Evolutionary conservation across 2,888 invertebrate genomes (phyloP).

Genomic region (Eubasilissa splendida): DNA sequence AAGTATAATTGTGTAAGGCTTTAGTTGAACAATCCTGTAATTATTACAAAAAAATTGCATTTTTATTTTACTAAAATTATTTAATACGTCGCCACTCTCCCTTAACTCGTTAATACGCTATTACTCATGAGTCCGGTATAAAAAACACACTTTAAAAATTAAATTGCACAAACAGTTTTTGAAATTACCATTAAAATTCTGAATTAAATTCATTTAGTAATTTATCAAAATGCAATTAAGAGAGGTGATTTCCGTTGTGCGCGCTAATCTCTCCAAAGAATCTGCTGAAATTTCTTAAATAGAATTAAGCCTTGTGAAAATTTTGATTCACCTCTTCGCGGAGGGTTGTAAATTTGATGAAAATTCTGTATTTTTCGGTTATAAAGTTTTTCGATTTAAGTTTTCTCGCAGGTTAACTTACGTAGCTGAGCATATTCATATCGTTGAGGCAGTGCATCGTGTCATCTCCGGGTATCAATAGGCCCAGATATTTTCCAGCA

Average conservation of each 20-base stretch:
- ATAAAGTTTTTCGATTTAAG: constrained; percentile 56
- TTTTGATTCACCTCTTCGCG: constrained; percentile 43
- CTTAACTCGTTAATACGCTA: too few species aligned
- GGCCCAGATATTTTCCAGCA: constrained; percentile 26
- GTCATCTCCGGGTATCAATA: constrained; percentile 35
- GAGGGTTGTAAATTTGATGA: constrained; percentile 34
- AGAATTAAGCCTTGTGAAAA: constrained; percentile 37
- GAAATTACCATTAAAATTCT: too few species aligned
- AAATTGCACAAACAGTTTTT: too few species aligned
- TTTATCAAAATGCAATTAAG: constrained; percentile 15
- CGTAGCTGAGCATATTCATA: constrained; percentile 24
- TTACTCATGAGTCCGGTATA: too few species aligned
- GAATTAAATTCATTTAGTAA: background rate
- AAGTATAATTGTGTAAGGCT: too few species aligned
- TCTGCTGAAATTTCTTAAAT: constrained; percentile 35
- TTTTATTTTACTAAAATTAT: too few species aligned
- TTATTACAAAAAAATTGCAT: too few species aligned
- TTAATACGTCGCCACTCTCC: too few species aligned
- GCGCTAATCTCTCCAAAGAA: constrained; percentile 11
- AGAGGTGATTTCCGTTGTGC: background rate
- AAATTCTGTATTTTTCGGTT: constrained; percentile 42
- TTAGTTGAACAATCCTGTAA: too few species aligned
- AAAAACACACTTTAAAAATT: too few species aligned
- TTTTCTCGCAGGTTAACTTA: constrained; percentile 44
- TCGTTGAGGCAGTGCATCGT: constrained; percentile 7